phyloP scores from a whole-genome alignment of 2,113 vertebrate genomes.

The Carettochelys insculpta region DNA sequence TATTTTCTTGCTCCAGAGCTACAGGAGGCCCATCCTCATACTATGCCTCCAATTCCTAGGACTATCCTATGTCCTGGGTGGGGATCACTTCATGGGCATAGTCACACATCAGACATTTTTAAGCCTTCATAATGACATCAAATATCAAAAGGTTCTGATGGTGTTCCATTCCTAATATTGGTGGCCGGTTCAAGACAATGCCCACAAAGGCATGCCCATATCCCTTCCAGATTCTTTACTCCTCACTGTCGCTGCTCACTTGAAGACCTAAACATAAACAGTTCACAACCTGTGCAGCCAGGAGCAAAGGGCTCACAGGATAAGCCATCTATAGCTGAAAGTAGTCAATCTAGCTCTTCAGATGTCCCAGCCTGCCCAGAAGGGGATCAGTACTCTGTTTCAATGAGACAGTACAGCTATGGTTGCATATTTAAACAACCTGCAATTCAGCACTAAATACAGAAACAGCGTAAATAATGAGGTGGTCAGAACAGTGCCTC shows the following conservation, averaged over 20 bases:
- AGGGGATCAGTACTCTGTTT: neutral
- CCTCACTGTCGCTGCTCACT: neutral
- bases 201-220: neutral
- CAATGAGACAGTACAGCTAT: neutral
- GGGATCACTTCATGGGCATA: neutral
- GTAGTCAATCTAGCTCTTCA: neutral
- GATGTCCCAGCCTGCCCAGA: neutral
- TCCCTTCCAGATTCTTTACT: neutral
- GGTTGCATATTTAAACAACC: neutral
- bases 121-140: neutral
- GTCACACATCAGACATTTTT: neutral
- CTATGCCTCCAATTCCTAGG: neutral
- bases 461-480: neutral
- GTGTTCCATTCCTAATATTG: neutral
- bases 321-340: neutral
- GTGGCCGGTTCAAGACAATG: neutral
- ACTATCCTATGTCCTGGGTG: neutral
- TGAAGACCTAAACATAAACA: neutral
- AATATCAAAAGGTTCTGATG: neutral
- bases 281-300: neutral
- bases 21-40: neutral
- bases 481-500: neutral
- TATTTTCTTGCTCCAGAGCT: neutral
- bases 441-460: neutral
- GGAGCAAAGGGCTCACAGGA: neutral